Conservation (phyloP, 2,888 invertebrate genomes). For the Tachina lurida region DNA sequence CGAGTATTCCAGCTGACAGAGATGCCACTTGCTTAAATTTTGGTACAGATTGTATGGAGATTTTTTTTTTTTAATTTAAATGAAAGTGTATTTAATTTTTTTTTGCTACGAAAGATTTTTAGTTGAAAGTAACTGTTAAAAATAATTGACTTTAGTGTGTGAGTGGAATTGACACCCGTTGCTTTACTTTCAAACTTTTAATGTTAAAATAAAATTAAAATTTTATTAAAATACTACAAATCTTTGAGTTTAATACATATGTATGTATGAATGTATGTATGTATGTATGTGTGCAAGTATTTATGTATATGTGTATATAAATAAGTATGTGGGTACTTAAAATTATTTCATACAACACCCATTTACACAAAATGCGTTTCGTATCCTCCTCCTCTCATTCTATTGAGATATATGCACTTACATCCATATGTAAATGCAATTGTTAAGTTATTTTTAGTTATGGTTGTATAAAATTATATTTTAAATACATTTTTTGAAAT, state of each 20-base stretch:
- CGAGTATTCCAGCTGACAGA: too few relatives aligned
- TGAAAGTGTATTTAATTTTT: too few relatives aligned
- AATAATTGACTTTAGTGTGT: too few relatives aligned
- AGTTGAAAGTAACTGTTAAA: too few relatives aligned
- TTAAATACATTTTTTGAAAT: conserved; percentile 3
- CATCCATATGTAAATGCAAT: conserved; percentile 36
- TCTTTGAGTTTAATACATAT: background rate
- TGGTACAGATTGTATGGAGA: too few relatives aligned
- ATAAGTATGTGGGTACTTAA: background rate
- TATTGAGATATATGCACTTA: conserved; percentile 9
- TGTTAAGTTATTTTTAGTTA: conserved; percentile 43
- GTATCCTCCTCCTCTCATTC: background rate
- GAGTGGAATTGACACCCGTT: too few relatives aligned
- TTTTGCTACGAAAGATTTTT: too few relatives aligned
- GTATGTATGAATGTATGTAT: too few relatives aligned
- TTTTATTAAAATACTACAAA: background rate
- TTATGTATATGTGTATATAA: too few relatives aligned
- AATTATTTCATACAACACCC: background rate
- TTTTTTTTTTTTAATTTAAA: too few relatives aligned
- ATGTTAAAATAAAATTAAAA: background rate
- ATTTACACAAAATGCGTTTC: conserved; percentile 10
- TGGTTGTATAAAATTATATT: background rate
- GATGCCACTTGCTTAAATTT: too few relatives aligned
- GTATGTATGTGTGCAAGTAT: too few relatives aligned
- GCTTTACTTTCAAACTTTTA: background rate